Percentiles rank a stretch among this genome's conserved stretches.
Conservation (phyloP, 2,113 vertebrate species). For the Neopipo cinnamomea region DNA sequence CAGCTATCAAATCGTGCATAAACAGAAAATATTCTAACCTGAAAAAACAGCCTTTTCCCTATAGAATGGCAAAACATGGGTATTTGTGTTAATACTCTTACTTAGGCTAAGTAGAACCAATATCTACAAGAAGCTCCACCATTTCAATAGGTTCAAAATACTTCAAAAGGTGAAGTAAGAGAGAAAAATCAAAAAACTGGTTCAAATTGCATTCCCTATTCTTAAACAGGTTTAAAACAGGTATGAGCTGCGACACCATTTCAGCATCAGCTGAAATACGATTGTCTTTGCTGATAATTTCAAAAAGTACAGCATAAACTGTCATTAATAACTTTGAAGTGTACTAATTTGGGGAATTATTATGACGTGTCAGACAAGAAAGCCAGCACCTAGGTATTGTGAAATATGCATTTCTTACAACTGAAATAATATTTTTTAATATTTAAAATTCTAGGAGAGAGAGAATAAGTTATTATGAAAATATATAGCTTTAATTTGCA, state of each 20-base stretch:
- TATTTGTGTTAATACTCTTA: background rate
- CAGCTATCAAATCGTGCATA: background rate
- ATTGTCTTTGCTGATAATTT: background rate
- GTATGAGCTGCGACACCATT: background rate
- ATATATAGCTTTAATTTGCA: conserved; percentile 85
- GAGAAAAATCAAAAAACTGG: background rate
- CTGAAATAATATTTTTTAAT: background rate
- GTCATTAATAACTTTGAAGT: background rate
- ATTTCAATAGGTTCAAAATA: background rate
- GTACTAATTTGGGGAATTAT: background rate
- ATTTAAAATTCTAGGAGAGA: conserved; percentile 59
- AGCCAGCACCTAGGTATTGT: background rate
- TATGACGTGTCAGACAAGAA: background rate
- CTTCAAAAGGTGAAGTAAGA: background rate
- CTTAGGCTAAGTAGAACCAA: background rate
- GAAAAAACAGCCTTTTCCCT: background rate
- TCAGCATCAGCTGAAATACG: background rate
- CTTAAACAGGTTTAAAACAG: background rate
- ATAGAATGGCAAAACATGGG: background rate
- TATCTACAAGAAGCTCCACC: background rate
- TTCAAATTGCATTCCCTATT: background rate
- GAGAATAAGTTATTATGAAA: conserved; percentile 75
- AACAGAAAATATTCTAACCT: background rate
- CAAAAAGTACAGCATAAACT: background rate
- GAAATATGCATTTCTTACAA: background rate